phyloP scores from a whole-genome alignment of 2,797 vertebrate genomes.

The Microcaecilia unicolor region DNA sequence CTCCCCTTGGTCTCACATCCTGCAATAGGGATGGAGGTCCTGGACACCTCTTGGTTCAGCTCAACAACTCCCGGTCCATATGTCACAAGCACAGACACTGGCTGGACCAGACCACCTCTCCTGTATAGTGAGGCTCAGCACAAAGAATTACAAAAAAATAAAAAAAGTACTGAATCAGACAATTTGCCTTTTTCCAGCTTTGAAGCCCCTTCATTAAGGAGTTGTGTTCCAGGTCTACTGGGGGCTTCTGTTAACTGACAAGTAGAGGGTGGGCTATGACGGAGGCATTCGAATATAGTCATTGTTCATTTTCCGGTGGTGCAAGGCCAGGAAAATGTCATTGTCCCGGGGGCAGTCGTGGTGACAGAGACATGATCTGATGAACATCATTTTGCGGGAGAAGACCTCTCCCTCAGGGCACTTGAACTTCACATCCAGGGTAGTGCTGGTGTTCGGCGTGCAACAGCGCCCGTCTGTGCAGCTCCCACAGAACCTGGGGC shows the following conservation, averaged over 20 bases:
- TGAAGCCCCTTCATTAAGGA: neutral
- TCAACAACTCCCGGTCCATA: no score
- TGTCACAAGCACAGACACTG: no score
- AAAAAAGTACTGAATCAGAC: accelerated
- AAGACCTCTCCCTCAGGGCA: slow-evolving; percentile 67
- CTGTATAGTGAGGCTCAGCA: no score
- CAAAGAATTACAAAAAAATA: accelerated
- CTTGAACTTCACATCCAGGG: slow-evolving; percentile 52
- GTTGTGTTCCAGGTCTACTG: neutral
- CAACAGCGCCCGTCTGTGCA: slow-evolving; percentile 65
- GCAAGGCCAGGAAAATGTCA: slow-evolving; percentile 51
- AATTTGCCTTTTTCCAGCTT: slow-evolving; percentile 7
- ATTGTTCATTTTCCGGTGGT: slow-evolving; percentile 45
- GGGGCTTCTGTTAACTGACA: neutral
- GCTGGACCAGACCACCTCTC: no score
- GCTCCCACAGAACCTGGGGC: slow-evolving; percentile 61
- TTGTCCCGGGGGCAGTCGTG: slow-evolving; percentile 57
- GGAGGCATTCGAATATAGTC: slow-evolving; percentile 43
- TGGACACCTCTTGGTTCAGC: no score
- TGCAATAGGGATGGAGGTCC: no score
- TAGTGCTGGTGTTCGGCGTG: slow-evolving; percentile 50
- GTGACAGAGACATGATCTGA: slow-evolving; percentile 67
- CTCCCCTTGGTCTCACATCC: no score
- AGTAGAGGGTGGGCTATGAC: neutral
- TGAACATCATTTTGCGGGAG: slow-evolving; percentile 68